These are phyloP conservation scores for Clanis bilineata DNA, from an alignment of 2,888 invertebrate genomes.

Conservation along the genomic window DNA sequence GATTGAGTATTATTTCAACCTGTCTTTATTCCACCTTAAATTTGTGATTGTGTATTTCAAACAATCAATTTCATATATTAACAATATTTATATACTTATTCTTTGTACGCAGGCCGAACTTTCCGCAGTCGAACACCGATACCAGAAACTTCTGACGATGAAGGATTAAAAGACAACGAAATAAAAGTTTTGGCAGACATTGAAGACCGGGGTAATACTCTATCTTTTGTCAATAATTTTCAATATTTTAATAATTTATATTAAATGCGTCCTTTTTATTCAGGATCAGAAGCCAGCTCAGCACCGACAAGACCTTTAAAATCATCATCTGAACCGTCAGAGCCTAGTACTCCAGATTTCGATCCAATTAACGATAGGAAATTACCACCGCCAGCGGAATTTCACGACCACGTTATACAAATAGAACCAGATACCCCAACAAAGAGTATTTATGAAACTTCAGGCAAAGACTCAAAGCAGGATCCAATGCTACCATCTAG, in stretches of 20 bases:
- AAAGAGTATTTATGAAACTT: constrained; percentile 57
- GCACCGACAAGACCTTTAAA: constrained; percentile 57
- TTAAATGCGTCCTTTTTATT: neutral
- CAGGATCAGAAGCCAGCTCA: constrained; percentile 59
- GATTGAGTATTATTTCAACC: no score
- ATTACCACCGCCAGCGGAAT: constrained; percentile 48
- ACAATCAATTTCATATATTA: neutral
- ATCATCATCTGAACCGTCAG: constrained; percentile 58
- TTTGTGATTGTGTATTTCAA: neutral
- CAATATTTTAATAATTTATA: neutral
- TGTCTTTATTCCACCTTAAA: neutral
- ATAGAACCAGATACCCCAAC: constrained; percentile 64
- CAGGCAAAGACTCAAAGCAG: constrained; percentile 59
- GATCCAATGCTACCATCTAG: constrained; percentile 67
- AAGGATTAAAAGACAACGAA: constrained; percentile 59
- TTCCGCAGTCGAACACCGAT: constrained; percentile 83
- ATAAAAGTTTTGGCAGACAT: constrained; percentile 70
- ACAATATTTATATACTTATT: constrained; percentile 9
- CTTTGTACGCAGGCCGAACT: constrained; percentile 50
- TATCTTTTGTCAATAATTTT: neutral
- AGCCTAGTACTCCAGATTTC: constrained; percentile 52
- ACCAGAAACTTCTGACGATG: constrained; percentile 80
- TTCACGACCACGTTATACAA: constrained; percentile 56
- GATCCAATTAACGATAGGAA: constrained; percentile 46
- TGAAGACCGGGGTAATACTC: constrained; percentile 59